These are phyloP conservation scores for Falco cherrug DNA, from an alignment of 2,797 vertebrate genomes.

Conservation along the genomic window DNA sequence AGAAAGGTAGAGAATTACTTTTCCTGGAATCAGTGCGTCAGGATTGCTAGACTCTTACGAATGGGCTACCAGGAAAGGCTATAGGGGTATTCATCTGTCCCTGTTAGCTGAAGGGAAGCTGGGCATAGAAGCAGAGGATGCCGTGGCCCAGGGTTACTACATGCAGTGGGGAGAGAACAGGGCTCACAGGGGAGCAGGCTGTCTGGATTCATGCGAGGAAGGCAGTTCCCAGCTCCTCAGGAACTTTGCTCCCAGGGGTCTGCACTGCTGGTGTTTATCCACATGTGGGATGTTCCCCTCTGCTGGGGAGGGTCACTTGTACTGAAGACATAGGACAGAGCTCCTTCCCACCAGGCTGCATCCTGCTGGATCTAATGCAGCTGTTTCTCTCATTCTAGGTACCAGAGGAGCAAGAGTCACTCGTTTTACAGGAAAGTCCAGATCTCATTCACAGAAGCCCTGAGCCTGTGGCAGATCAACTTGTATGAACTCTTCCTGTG, in stretches of 20 bases:
- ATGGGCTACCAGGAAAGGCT: not conserved
- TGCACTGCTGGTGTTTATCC: not conserved
- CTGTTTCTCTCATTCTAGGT: conserved; percentile 76
- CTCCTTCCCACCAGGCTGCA: not conserved
- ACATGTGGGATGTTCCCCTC: not conserved
- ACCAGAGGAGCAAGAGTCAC: conserved; percentile 82
- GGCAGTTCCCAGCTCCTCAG: not conserved
- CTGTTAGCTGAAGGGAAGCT: not conserved
- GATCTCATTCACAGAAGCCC: conserved; percentile 82
- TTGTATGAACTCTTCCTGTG: conserved; percentile 86
- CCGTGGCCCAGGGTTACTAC: not conserved
- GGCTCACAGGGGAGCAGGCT: not conserved
- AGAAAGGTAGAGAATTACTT: not conserved
- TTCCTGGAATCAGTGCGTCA: not conserved
- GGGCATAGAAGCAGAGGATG: not conserved
- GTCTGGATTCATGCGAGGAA: not conserved
- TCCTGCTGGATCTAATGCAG: not conserved
- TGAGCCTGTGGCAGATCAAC: conserved; percentile 85
- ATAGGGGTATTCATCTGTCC: not conserved
- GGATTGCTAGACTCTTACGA: not conserved
- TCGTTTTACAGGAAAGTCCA: conserved; percentile 79
- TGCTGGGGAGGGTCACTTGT: not conserved
- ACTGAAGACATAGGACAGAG: not conserved
- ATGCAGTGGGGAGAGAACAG: not conserved
- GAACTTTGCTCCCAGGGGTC: not conserved